A percentile compares a stretch with the other conserved stretches of the same genome.
Evolutionary conservation across 92 coral and sea anemone genomes (phyloP).

Genomic region (Bergia puertoricense): DNA sequence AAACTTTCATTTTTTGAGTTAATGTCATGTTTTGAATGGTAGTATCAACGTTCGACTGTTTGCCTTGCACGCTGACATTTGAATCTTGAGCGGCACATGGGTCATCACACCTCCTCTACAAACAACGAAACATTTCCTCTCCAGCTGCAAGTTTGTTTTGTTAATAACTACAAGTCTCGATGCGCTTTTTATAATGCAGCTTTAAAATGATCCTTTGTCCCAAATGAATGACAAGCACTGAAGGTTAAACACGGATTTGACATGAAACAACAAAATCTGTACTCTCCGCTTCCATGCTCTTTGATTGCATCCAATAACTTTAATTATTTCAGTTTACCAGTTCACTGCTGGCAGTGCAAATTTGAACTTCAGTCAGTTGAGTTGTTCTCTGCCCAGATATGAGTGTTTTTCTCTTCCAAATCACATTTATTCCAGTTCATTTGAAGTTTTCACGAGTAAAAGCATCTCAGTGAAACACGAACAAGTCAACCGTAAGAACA

Average conservation of each 20-base stretch:
- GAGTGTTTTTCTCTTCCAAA: neutral
- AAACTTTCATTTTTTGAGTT: neutral
- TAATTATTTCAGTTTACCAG: neutral
- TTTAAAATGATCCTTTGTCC: slow-evolving; percentile 3
- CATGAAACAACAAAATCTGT: neutral
- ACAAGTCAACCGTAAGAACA: slow-evolving; percentile 4
- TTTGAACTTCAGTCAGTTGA: neutral
- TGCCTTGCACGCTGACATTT: neutral
- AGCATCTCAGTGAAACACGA: slow-evolving; percentile 20
- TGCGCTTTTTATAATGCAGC: neutral
- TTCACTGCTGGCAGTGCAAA: neutral
- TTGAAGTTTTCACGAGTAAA: neutral
- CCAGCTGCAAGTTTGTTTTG: neutral
- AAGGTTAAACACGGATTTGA: neutral
- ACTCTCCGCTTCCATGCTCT: neutral
- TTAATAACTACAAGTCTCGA: neutral
- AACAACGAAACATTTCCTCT: neutral
- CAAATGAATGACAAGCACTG: slow-evolving; percentile 17
- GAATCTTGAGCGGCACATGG: too few relatives aligned
- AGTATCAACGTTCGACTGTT: neutral
- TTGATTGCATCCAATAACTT: slow-evolving; percentile 3
- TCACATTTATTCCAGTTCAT: neutral
- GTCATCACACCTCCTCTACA: neutral
- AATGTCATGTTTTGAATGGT: neutral
- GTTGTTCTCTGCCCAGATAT: neutral